Percentiles rank a stretch among this genome's conserved stretches.
Evolutionary conservation across 2,888 invertebrate genomes (phyloP).

Genomic region (Campoplex capitator): DNA sequence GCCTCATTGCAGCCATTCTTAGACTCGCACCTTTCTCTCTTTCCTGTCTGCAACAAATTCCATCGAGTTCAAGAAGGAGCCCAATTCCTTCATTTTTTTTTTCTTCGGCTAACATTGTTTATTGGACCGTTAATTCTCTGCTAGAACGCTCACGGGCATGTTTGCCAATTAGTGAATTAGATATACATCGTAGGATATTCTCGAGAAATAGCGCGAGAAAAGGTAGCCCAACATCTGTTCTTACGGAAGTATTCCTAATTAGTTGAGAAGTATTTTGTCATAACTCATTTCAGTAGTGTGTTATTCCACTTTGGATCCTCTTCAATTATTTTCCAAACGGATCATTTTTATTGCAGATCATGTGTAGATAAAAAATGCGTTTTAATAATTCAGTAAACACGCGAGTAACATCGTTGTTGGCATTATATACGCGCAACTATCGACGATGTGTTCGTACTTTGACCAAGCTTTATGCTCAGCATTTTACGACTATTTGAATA

Average conservation of each 20-base stretch:
- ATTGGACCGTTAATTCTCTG: conserved; percentile 20
- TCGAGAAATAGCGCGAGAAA: not conserved
- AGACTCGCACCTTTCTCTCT: not conserved
- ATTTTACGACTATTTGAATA: not conserved
- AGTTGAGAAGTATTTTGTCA: not conserved
- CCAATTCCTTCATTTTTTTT: conserved; percentile 29
- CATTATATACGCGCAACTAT: no score
- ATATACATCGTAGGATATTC: not conserved
- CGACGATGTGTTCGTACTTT: not conserved
- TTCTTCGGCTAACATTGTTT: conserved; percentile 5
- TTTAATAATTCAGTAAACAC: not conserved
- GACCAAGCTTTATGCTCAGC: not conserved
- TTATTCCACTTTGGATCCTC: not conserved
- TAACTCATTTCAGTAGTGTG: not conserved
- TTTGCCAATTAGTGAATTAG: conserved; percentile 19
- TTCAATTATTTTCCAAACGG: not conserved
- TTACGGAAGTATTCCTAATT: not conserved
- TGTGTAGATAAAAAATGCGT: not conserved
- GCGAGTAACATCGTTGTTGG: not conserved
- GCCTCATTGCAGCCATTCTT: conserved; percentile 30
- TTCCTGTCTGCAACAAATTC: conserved; percentile 33
- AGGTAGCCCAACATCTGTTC: not conserved
- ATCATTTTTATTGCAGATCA: not conserved
- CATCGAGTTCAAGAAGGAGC: not conserved
- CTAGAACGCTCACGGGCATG: not conserved